These are phyloP conservation scores for Morpho helenor DNA, from an alignment of 2,888 invertebrate genomes.

Conservation along the genomic window DNA sequence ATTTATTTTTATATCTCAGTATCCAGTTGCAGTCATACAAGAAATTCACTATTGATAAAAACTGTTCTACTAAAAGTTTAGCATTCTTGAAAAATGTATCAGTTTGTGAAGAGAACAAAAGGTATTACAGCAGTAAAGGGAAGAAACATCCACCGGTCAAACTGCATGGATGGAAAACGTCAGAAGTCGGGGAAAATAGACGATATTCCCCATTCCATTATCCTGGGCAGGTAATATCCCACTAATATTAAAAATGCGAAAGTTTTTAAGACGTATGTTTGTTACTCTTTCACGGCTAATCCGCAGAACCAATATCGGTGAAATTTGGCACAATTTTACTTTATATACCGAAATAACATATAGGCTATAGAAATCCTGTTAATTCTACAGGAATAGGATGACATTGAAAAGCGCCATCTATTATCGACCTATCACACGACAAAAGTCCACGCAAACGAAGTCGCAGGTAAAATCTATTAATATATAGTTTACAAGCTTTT, in stretches of 20 bases:
- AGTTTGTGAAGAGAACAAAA: not conserved
- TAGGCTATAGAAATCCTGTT: too few species aligned
- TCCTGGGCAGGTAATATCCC: conserved; percentile 49
- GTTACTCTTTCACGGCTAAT: too few species aligned
- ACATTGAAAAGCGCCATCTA: too few species aligned
- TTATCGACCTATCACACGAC: too few species aligned
- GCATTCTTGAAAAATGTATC: not conserved
- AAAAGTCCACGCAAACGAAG: too few species aligned
- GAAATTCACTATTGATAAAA: not conserved
- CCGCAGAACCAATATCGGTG: too few species aligned
- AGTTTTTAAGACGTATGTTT: too few species aligned
- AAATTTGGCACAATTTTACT: too few species aligned
- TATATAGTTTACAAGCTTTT: not conserved
- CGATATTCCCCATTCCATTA: conserved; percentile 60
- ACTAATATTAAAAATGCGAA: too few species aligned
- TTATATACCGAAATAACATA: too few species aligned
- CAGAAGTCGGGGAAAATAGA: conserved; percentile 39
- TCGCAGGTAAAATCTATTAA: not conserved
- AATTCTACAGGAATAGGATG: too few species aligned
- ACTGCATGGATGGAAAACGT: conserved; percentile 39
- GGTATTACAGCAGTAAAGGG: conserved; percentile 2
- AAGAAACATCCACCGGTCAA: conserved; percentile 38
- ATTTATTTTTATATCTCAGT: not conserved
- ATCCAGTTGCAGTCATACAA: not conserved
- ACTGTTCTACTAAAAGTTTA: not conserved